Conservation (phyloP, 2,113 vertebrate species). For the Cephalopterus ornatus region DNA sequence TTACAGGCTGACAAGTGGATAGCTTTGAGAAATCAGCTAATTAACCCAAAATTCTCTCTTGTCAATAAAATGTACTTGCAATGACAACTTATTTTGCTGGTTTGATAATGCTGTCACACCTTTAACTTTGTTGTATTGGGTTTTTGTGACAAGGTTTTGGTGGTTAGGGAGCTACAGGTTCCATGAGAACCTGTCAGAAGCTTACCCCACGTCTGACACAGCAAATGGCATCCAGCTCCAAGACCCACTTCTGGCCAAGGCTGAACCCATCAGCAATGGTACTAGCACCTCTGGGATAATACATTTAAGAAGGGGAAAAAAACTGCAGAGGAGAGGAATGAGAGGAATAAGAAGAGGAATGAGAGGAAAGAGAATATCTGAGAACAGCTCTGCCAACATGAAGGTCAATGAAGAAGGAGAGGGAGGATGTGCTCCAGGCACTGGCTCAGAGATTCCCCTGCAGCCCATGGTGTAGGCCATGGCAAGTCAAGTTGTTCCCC, state of each 20-base stretch:
- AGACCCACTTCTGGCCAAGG: not conserved
- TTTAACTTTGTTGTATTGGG: not conserved
- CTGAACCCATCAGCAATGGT: not conserved
- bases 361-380: not conserved
- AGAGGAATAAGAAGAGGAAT: too few relatives aligned
- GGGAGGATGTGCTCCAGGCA: not conserved
- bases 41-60: constrained; percentile 37
- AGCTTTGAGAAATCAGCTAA: constrained; percentile 17
- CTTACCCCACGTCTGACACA: not conserved
- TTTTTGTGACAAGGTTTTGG: not conserved
- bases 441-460: not conserved
- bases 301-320: not conserved
- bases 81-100: not conserved
- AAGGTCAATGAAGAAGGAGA: not conserved
- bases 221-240: not conserved
- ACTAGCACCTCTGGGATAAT: not conserved
- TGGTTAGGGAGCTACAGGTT: not conserved
- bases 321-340: not conserved
- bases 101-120: not conserved
- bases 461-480: too few relatives aligned
- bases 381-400: not conserved
- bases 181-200: not conserved
- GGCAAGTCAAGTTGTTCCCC: not conserved
- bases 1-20: not conserved
- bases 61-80: not conserved